Conservation (phyloP, 2,888 invertebrate species). For the Elmis aenea region DNA sequence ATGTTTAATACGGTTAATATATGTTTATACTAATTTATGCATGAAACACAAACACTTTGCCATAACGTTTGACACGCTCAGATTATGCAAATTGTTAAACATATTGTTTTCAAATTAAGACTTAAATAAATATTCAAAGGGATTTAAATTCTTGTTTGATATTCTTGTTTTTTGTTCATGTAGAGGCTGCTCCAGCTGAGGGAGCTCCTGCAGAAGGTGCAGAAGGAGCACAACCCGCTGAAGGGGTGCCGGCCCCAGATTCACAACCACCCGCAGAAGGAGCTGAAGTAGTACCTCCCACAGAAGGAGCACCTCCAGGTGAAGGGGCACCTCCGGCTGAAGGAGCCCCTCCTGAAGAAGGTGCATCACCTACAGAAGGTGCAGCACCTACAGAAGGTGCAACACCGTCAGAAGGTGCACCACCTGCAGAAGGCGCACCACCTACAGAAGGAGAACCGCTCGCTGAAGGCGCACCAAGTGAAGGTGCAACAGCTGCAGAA, state of each 20-base stretch:
- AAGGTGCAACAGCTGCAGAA: constrained; percentile 23
- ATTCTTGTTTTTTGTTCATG: too few relatives aligned
- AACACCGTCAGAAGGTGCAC: constrained; percentile 41
- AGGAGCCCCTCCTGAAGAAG: constrained; percentile 39
- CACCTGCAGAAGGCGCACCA: constrained; percentile 31
- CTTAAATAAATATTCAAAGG: too few relatives aligned
- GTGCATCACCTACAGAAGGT: constrained; percentile 31
- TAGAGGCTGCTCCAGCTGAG: constrained; percentile 26
- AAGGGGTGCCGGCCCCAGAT: constrained; percentile 33
- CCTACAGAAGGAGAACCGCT: constrained; percentile 27
- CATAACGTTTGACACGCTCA: too few relatives aligned
- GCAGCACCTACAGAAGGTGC: constrained; percentile 33
- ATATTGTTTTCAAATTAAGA: constrained; percentile 5
- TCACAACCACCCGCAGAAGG: constrained; percentile 25
- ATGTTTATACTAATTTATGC: too few relatives aligned
- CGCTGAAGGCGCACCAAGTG: constrained; percentile 26
- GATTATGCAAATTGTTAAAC: too few relatives aligned
- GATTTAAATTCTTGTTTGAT: too few relatives aligned
- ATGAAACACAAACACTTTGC: too few relatives aligned
- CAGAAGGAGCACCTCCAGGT: constrained; percentile 36
- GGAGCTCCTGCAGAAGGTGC: constrained; percentile 29
- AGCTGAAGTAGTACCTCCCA: constrained; percentile 14
- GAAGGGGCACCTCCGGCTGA: constrained; percentile 37
- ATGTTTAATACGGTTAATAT: too few relatives aligned
- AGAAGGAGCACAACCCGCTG: constrained; percentile 16